These are phyloP conservation scores for Ammospiza caudacuta DNA, from an alignment of 2,113 vertebrate genomes.

Conservation along the genomic window DNA sequence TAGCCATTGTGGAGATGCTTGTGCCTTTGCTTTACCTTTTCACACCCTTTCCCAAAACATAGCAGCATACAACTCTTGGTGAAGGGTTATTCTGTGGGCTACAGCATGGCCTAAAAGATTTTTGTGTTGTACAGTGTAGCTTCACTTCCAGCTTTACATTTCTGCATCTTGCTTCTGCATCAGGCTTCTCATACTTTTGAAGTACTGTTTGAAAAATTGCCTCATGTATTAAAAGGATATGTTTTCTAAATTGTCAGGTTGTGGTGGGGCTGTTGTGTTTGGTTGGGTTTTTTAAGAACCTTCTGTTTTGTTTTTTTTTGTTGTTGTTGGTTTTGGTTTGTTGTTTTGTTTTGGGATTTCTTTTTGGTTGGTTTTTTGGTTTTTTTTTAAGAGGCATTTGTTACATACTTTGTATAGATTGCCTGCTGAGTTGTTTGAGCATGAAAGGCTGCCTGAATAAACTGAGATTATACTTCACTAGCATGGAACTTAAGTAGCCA, in stretches of 20 bases:
- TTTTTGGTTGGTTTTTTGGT: no score
- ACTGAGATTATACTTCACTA: background rate
- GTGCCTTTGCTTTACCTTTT: background rate
- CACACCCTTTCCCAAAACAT: background rate
- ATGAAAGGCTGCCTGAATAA: background rate
- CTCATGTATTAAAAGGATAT: background rate
- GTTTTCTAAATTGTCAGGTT: background rate
- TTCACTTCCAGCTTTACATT: background rate
- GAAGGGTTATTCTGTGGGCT: background rate
- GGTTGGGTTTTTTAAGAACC: background rate
- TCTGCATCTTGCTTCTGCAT: background rate
- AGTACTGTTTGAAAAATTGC: background rate
- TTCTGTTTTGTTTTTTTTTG: background rate
- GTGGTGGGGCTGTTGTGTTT: background rate
- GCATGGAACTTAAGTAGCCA: background rate
- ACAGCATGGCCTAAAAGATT: background rate
- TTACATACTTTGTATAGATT: background rate
- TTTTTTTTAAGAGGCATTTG: background rate
- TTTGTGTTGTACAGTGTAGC: background rate
- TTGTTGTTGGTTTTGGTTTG: background rate
- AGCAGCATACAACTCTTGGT: rapidly evolving
- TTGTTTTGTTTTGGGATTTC: no score
- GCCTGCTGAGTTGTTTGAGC: background rate
- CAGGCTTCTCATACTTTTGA: background rate
- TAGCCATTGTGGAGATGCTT: background rate